phyloP scores from a whole-genome alignment of 2,888 invertebrate species.

The Scaptomyza flava region DNA sequence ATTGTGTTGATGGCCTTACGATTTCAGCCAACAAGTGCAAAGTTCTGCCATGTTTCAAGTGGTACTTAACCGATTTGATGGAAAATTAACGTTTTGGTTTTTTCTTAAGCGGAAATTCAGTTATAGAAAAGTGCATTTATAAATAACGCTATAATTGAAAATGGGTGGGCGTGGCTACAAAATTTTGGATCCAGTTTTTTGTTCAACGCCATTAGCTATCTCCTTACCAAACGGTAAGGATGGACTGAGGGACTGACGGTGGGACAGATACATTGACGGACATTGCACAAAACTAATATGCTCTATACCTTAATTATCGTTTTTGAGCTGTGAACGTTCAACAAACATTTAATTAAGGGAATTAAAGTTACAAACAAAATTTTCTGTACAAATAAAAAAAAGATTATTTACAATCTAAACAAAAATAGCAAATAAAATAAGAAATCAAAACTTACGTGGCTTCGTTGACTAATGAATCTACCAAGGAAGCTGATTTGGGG shows the following conservation, averaged over 20 bases:
- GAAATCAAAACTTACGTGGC: constrained; percentile 75
- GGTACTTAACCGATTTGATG: background rate
- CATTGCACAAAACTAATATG: no score
- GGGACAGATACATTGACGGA: no score
- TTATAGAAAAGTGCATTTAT: background rate
- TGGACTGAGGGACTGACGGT: no score
- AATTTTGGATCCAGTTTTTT: no score
- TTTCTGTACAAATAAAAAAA: background rate
- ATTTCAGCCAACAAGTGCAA: constrained; percentile 14
- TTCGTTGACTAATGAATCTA: constrained; percentile 79
- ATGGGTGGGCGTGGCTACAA: no score
- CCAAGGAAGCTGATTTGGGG: constrained; percentile 69
- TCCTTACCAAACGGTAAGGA: no score
- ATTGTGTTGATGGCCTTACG: constrained; percentile 13
- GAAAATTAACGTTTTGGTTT: background rate
- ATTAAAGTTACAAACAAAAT: no score
- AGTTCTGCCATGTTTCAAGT: background rate
- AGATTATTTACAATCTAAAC: background rate
- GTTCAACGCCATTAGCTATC: no score
- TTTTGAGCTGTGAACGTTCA: no score
- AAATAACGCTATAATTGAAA: no score
- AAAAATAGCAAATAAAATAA: constrained; percentile 11
- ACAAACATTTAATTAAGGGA: no score
- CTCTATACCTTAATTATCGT: no score
- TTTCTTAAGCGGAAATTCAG: background rate